Evolutionary conservation across 2,113 vertebrate species (phyloP).

Genomic region (Phocoena phocoena): DNA sequence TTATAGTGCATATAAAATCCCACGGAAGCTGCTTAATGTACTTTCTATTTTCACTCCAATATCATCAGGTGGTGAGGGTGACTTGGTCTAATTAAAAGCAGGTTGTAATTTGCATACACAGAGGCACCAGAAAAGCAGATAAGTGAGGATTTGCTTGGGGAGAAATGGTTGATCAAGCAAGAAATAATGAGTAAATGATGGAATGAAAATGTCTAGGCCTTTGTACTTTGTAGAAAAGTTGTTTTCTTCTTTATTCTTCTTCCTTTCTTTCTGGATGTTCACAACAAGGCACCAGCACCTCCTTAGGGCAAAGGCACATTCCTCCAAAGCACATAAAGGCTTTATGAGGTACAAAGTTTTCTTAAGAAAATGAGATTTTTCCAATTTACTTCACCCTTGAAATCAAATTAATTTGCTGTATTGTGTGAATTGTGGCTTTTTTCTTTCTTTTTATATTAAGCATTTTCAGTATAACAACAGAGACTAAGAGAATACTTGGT

Average conservation of each 20-base stretch:
- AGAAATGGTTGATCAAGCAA: constrained; percentile 62
- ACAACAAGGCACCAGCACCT: background rate
- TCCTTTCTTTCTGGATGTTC: background rate
- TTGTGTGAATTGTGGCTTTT: constrained; percentile 63
- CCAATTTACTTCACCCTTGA: constrained; percentile 69
- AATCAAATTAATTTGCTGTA: constrained; percentile 77
- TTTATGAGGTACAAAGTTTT: constrained; percentile 80
- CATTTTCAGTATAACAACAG: constrained; percentile 38
- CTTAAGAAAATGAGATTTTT: constrained; percentile 80
- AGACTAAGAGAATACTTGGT: constrained; percentile 36
- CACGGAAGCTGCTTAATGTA: constrained; percentile 67
- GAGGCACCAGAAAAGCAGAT: background rate
- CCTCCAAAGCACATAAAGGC: constrained; percentile 76
- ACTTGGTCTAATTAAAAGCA: constrained; percentile 77
- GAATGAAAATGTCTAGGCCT: constrained; percentile 60
- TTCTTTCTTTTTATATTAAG: constrained; percentile 50
- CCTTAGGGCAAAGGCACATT: constrained; percentile 66
- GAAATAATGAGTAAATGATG: constrained; percentile 53
- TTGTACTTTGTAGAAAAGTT: background rate
- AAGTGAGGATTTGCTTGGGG: constrained; percentile 47
- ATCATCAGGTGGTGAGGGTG: constrained; percentile 65
- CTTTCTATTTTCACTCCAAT: constrained; percentile 74
- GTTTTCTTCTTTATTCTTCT: background rate
- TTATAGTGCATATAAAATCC: constrained; percentile 58
- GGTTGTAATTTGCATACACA: constrained; percentile 55